Conservation (phyloP, 2,888 invertebrate genomes). For the Sinhomidia bicolor region DNA sequence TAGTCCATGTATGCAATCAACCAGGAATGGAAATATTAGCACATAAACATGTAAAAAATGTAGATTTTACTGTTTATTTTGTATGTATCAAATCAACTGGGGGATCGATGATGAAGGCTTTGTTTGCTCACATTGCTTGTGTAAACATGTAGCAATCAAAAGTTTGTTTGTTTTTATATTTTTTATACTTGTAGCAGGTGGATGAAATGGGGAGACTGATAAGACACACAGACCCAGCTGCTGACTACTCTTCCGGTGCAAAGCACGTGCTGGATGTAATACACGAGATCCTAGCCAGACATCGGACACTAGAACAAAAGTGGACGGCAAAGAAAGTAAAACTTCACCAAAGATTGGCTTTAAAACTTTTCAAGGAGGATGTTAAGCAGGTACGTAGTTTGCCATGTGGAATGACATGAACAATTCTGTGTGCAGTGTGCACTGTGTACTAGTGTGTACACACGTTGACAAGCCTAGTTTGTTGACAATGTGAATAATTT, state of each 20-base stretch:
- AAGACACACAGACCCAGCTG: constrained; percentile 86
- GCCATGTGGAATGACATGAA: too few relatives aligned
- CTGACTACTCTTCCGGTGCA: constrained; percentile 98
- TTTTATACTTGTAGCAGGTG: constrained; percentile 70
- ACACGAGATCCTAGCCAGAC: constrained; percentile 97
- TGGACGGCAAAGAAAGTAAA: constrained; percentile 98
- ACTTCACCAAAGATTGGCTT: constrained; percentile 95
- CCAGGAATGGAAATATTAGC: constrained; percentile 88
- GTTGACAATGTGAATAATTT: not conserved
- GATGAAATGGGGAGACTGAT: constrained; percentile 77
- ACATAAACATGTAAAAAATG: constrained; percentile 87
- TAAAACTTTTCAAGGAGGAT: constrained; percentile 97
- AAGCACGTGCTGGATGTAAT: constrained; percentile 98
- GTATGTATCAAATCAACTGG: not conserved
- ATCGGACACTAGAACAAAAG: constrained; percentile 94
- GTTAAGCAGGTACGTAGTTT: constrained; percentile 98
- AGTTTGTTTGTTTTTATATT: constrained; percentile 15
- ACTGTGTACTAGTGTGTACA: constrained; percentile 81
- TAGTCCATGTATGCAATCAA: constrained; percentile 98
- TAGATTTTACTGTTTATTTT: not conserved
- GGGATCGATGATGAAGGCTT: not conserved
- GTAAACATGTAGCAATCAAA: not conserved
- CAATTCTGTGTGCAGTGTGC: too few relatives aligned
- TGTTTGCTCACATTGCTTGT: not conserved
- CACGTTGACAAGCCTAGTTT: not conserved